Percentiles rank a stretch among this genome's conserved stretches.
These are phyloP conservation scores for Sialia sialis DNA, from an alignment of 2,113 vertebrate species.

Conservation along the genomic window DNA sequence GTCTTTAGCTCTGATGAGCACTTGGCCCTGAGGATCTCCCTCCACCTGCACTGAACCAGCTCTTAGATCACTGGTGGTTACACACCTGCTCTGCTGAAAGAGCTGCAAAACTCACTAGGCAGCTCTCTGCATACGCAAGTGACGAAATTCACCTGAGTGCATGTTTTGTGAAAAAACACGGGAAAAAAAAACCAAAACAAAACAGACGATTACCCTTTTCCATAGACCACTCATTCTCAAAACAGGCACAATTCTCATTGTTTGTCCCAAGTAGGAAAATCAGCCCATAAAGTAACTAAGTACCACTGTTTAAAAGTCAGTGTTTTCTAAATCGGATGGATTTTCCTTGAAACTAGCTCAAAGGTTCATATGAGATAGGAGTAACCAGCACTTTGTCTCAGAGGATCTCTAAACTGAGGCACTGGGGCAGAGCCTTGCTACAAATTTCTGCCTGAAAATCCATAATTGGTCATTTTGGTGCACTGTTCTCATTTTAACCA, in stretches of 20 bases:
- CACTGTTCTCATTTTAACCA: not conserved
- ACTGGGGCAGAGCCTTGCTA: not conserved
- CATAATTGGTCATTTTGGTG: not conserved
- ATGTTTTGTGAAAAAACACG: not conserved
- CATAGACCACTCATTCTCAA: not conserved
- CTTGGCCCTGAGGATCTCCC: not conserved
- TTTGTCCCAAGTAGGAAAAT: not conserved
- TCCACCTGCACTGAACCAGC: not conserved
- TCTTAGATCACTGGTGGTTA: not conserved
- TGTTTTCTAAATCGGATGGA: not conserved
- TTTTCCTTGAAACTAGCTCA: not conserved
- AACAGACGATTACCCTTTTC: not conserved
- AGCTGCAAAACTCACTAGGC: not conserved
- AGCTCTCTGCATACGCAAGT: not conserved
- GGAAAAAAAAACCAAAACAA: not conserved
- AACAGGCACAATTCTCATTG: not conserved
- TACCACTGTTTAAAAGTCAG: not conserved
- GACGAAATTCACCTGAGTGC: not conserved
- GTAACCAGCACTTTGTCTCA: not conserved
- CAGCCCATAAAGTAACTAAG: not conserved
- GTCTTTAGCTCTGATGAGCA: not conserved
- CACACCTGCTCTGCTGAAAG: not conserved
- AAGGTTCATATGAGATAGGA: not conserved
- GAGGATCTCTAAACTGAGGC: not conserved
- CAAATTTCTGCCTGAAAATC: not conserved